These are phyloP conservation scores for Clarias gariepinus DNA, from an alignment of 2,113 vertebrate species.

Conservation along the genomic window DNA sequence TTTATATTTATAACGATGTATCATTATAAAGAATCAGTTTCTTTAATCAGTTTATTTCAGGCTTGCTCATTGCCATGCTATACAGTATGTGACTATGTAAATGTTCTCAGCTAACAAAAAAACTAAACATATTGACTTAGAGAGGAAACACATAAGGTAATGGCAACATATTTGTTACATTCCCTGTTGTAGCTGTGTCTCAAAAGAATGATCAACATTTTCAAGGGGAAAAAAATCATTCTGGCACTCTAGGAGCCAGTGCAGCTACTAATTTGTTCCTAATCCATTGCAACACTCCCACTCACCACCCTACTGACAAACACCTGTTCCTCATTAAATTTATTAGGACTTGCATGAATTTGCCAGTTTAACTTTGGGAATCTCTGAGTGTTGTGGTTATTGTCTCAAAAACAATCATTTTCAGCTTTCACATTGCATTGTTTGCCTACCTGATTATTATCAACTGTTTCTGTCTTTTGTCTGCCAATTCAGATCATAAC, in stretches of 20 bases:
- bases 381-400: background rate
- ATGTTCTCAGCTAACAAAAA: background rate
- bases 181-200: background rate
- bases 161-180: background rate
- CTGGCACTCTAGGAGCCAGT: background rate
- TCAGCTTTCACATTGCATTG: background rate
- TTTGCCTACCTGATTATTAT: background rate
- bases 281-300: slow-evolving; percentile 4
- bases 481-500: background rate
- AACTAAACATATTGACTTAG: background rate
- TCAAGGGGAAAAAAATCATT: background rate
- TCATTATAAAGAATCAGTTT: too few species aligned
- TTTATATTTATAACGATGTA: too few species aligned
- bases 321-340: slow-evolving; percentile 5
- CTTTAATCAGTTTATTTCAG: background rate
- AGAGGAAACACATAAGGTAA: background rate
- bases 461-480: background rate
- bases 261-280: background rate
- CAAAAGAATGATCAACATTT: background rate
- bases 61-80: background rate
- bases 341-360: background rate
- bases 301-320: slow-evolving; percentile 11
- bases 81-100: background rate
- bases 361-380: background rate
- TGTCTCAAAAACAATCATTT: background rate